Percentiles rank a stretch among this genome's conserved stretches.
phyloP scores from a whole-genome alignment of 2,797 vertebrate species.

The Sebastes kiyomatsui region DNA sequence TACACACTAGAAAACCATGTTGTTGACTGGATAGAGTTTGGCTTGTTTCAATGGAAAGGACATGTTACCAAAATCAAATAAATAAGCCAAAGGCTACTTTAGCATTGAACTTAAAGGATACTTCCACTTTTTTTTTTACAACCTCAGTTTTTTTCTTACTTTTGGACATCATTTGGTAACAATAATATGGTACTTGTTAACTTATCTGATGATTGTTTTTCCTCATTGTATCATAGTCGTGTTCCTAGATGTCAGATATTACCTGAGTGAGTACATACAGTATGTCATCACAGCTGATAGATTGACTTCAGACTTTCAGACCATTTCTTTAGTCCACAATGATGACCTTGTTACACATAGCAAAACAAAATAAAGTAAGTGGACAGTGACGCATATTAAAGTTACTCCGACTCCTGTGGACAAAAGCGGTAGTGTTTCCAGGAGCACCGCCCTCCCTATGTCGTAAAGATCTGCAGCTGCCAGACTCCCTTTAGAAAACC shows the following conservation, averaged over 20 bases:
- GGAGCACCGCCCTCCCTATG: rapidly evolving
- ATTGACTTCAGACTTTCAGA: background rate
- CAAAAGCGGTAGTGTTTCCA: too few relatives aligned
- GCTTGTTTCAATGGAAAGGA: background rate
- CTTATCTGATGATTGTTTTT: too few relatives aligned
- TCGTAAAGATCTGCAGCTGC: too few relatives aligned
- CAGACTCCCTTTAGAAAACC: too few relatives aligned
- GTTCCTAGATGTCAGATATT: background rate
- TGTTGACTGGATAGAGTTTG: background rate
- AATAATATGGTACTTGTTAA: too few relatives aligned
- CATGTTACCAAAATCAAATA: background rate
- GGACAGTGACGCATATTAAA: background rate
- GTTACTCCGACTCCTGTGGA: too few relatives aligned
- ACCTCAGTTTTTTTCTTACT: too few relatives aligned
- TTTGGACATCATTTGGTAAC: too few relatives aligned
- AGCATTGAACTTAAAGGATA: background rate
- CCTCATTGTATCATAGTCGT: background rate
- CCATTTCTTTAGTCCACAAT: background rate
- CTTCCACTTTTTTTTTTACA: too few relatives aligned
- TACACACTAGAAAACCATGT: background rate
- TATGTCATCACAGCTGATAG: background rate
- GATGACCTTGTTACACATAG: background rate
- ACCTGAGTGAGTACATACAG: background rate
- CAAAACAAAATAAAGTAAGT: background rate
- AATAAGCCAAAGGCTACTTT: background rate